Evolutionary conservation across 2,113 vertebrate genomes (phyloP).

Genomic region (Copsychus sechellarum): DNA sequence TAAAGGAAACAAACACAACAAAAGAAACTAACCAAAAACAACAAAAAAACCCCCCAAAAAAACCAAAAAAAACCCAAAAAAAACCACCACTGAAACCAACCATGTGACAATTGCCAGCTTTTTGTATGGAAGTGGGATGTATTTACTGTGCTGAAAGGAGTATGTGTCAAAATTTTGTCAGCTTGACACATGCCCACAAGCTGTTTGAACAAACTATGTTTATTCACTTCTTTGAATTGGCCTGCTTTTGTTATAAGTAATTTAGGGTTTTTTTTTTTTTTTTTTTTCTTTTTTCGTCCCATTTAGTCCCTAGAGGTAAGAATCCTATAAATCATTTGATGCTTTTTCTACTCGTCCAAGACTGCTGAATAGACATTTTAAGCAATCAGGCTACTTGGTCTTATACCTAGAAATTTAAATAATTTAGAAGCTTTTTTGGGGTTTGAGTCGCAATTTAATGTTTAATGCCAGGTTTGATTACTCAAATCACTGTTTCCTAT

Average conservation of each 20-base stretch:
- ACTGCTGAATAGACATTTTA: not conserved
- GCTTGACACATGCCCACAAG: not conserved
- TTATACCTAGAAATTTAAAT: not conserved
- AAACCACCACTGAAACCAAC: not conserved
- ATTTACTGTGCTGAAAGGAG: not conserved
- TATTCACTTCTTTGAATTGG: not conserved
- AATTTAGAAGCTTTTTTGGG: not conserved
- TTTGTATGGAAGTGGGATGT: not conserved
- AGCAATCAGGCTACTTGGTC: not conserved
- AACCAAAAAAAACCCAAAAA: too few species aligned
- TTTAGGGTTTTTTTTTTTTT: rapidly evolving
- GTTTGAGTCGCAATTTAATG: not conserved
- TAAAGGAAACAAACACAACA: too few species aligned
- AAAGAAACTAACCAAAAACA: too few species aligned
- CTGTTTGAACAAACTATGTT: not conserved
- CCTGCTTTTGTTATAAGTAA: not conserved
- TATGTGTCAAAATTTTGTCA: not conserved
- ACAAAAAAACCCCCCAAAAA: too few species aligned
- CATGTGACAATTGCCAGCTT: not conserved
- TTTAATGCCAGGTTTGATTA: not conserved
- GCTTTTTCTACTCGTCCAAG: rapidly evolving
- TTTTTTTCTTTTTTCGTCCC: not conserved
- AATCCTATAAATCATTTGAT: not conserved
- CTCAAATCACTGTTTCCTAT: not conserved
- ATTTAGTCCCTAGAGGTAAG: not conserved